Evolutionary conservation across 2,797 vertebrate genomes (phyloP).

Genomic region (Pristis pectinata): DNA sequence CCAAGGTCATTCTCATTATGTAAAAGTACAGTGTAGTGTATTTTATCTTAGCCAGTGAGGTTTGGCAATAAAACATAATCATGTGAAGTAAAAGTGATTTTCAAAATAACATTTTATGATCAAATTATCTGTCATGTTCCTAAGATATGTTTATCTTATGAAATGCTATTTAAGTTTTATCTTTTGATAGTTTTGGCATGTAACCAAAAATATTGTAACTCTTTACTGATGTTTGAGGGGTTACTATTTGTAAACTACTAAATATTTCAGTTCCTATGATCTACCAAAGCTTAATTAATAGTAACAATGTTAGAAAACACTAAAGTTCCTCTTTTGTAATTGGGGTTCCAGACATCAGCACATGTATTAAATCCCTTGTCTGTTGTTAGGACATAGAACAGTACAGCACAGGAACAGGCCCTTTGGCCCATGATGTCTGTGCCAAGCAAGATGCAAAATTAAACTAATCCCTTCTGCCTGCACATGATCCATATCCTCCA

Average conservation of each 20-base stretch:
- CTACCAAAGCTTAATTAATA: neutral
- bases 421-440: too few species aligned
- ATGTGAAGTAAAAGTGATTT: neutral
- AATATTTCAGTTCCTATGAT: constrained; percentile 24
- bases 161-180: neutral
- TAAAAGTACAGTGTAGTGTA: neutral
- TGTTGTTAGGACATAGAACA: too few species aligned
- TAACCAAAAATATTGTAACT: neutral
- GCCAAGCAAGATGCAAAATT: too few species aligned
- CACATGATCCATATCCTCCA: too few species aligned
- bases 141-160: neutral
- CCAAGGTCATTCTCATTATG: neutral
- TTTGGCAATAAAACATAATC: neutral
- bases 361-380: neutral
- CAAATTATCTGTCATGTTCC: neutral
- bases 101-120: neutral
- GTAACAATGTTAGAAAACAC: neutral
- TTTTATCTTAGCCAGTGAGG: neutral
- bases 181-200: neutral
- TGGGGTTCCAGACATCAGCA: neutral
- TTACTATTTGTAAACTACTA: neutral
- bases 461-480: too few species aligned
- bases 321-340: neutral
- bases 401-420: too few species aligned
- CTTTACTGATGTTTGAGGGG: neutral